phyloP scores from a whole-genome alignment of 2,888 invertebrate species.

The Limnephilus rhombicus region DNA sequence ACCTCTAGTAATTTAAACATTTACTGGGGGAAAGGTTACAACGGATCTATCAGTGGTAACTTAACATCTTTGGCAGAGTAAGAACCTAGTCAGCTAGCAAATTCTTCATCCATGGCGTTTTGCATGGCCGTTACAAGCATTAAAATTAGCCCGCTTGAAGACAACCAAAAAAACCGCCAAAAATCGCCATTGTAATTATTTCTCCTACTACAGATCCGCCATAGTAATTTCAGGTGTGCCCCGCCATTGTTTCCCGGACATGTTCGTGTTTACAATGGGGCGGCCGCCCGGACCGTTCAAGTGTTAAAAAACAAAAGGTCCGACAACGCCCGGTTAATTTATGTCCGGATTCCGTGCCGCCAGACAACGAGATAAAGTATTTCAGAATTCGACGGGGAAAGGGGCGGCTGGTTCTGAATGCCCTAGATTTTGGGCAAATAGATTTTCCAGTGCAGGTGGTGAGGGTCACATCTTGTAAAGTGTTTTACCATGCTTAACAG shows the following conservation, averaged over 20 bases:
- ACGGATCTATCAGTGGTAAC: too few species aligned
- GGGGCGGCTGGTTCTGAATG: not conserved
- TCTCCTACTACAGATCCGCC: not conserved
- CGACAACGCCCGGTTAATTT: constrained; percentile 32
- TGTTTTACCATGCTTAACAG: not conserved
- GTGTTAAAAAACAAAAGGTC: constrained; percentile 39
- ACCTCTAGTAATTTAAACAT: too few species aligned
- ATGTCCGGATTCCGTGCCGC: constrained; percentile 42
- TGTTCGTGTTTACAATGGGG: constrained; percentile 42
- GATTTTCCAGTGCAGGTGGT: not conserved
- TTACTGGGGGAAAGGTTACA: too few species aligned
- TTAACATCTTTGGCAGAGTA: too few species aligned
- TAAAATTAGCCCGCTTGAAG: not conserved
- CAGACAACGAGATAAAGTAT: constrained; percentile 42
- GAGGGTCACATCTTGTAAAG: not conserved
- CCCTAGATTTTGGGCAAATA: not conserved
- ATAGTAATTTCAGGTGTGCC: constrained; percentile 19
- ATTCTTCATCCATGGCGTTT: too few species aligned
- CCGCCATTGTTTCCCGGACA: constrained; percentile 35
- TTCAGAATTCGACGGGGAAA: constrained; percentile 36
- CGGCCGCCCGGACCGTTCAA: not conserved
- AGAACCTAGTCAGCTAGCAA: too few species aligned
- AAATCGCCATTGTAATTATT: not conserved
- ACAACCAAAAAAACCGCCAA: not conserved
- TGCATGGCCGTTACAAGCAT: not conserved